Conservation (phyloP, 2,113 vertebrate species). For the Zosterops borbonicus region DNA sequence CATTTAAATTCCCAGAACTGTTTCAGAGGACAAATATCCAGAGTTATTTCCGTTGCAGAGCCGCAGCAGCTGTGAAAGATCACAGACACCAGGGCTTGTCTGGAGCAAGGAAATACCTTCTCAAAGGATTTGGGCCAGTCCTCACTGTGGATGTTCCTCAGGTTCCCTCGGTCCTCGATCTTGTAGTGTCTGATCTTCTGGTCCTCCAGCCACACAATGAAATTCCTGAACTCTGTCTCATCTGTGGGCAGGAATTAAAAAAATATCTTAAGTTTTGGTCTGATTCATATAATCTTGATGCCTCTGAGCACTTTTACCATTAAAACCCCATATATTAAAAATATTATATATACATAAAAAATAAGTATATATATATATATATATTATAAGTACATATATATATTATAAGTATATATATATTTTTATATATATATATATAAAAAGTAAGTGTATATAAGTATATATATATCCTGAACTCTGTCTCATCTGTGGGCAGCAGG, state of each 20-base stretch:
- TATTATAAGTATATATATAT: too few species aligned
- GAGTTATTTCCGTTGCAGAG: accelerated
- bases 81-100: accelerated
- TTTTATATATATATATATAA: too few species aligned
- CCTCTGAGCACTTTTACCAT: accelerated
- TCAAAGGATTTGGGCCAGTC: conserved; percentile 92
- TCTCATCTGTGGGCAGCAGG: conserved; percentile 88
- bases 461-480: conserved; percentile 84
- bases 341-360: too few species aligned
- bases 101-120: conserved; percentile 75
- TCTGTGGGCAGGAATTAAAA: conserved; percentile 70
- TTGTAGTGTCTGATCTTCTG: conserved; percentile 98
- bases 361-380: too few species aligned
- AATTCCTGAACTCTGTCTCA: conserved; percentile 96
- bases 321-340: accelerated
- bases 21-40: accelerated
- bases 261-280: not conserved
- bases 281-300: accelerated
- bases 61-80: not conserved
- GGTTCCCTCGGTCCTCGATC: conserved; percentile 93
- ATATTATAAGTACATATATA: too few species aligned
- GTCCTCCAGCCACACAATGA: conserved; percentile 98
- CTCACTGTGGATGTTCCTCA: conserved; percentile 92
- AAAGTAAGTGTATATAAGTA: too few species aligned
- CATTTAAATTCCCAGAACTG: not conserved